Evolutionary conservation across 1,140 invertebrate genomes (phyloP).

Genomic region (Lepidurus apus): DNA sequence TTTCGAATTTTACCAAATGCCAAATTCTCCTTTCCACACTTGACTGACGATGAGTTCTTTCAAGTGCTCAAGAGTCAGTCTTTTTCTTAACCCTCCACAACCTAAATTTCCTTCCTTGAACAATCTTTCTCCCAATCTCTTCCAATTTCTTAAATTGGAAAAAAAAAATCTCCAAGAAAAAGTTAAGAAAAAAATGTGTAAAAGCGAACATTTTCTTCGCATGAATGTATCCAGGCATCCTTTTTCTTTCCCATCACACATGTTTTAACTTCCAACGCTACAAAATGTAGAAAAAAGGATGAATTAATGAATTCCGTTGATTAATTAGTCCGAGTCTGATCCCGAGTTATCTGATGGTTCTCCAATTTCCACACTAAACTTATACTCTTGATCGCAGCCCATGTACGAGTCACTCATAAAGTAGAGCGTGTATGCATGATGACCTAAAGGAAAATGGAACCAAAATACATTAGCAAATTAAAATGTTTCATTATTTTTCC

Average conservation of each 20-base stretch:
- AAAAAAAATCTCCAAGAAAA: neutral
- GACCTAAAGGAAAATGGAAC: constrained; percentile 46
- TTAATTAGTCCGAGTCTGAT: constrained; percentile 36
- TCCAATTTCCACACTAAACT: constrained; percentile 72
- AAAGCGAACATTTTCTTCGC: neutral
- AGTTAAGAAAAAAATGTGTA: neutral
- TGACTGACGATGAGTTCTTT: neutral
- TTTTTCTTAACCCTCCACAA: neutral
- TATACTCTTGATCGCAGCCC: constrained; percentile 96
- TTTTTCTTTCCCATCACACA: neutral
- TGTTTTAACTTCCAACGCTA: neutral
- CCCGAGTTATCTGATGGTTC: constrained; percentile 43
- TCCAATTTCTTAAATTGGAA: too few species aligned
- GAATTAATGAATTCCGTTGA: neutral
- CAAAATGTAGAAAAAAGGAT: neutral
- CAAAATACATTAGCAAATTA: too few species aligned
- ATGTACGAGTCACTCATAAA: constrained; percentile 99
- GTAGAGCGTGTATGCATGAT: constrained; percentile 89
- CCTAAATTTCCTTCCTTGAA: neutral
- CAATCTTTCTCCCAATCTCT: too few species aligned
- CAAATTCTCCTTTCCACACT: neutral
- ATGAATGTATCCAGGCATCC: neutral
- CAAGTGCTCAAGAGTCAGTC: neutral
- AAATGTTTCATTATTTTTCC: too few species aligned
- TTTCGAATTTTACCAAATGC: neutral